Conservation (phyloP, 2,113 vertebrate species). For the Misgurnus anguillicaudatus region DNA sequence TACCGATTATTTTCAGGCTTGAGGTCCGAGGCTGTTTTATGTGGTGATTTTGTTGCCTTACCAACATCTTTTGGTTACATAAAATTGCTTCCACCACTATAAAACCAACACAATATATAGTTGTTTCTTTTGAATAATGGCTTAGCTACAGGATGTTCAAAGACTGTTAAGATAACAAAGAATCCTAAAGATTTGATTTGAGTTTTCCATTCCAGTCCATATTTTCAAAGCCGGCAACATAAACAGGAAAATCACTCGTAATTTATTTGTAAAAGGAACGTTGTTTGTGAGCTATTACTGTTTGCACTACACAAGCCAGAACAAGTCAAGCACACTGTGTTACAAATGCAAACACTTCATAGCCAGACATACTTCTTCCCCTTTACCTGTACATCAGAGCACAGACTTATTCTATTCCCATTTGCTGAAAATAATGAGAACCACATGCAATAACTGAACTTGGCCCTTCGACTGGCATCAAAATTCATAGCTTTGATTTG, state of each 20-base stretch:
- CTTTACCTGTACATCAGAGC: slow-evolving; percentile 12
- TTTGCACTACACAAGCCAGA: slow-evolving; percentile 14
- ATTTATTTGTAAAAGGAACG: not conserved
- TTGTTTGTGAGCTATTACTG: not conserved
- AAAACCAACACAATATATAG: slow-evolving; percentile 4
- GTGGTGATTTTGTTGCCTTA: not conserved
- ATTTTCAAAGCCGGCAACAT: not conserved
- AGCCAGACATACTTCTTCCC: slow-evolving; percentile 16
- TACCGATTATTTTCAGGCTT: too few relatives aligned
- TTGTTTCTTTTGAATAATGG: not conserved
- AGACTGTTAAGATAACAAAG: not conserved
- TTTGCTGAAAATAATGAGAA: slow-evolving; percentile 42
- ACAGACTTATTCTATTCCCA: slow-evolving; percentile 21
- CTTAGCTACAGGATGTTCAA: not conserved
- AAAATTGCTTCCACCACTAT: not conserved
- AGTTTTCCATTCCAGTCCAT: not conserved
- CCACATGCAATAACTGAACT: slow-evolving; percentile 34
- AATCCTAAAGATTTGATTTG: too few relatives aligned
- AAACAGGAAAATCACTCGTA: not conserved
- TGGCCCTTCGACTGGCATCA: slow-evolving; percentile 41
- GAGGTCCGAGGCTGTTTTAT: not conserved
- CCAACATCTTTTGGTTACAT: not conserved
- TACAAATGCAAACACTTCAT: slow-evolving; percentile 7
- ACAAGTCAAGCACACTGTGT: not conserved
- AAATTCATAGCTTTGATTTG: slow-evolving; percentile 48